A percentile compares a stretch with the other conserved stretches of the same genome.
Conservation (phyloP, 1,140 invertebrate genomes). For the Pogonomyrmex barbatus region DNA sequence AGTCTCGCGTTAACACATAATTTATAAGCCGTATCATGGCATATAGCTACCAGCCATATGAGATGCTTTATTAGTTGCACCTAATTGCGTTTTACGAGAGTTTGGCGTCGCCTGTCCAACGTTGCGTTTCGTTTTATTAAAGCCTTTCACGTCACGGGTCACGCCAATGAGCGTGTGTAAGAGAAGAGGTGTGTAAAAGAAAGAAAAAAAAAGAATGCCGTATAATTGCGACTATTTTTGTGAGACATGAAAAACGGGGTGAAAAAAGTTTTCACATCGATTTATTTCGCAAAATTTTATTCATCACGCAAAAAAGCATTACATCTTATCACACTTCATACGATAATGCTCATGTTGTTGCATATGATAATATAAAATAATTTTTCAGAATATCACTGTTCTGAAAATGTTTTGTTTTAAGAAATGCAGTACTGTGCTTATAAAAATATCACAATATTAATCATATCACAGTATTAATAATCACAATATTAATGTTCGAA, state of each 20-base stretch:
- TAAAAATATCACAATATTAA: background rate
- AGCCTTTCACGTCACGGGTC: background rate
- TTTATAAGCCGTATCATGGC: background rate
- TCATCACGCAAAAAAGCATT: background rate
- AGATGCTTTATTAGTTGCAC: constrained; percentile 11
- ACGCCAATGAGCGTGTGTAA: background rate
- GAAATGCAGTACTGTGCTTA: background rate
- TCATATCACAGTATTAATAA: background rate
- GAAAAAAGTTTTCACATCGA: constrained; percentile 21
- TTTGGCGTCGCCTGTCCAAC: constrained; percentile 7
- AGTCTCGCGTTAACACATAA: constrained; percentile 28
- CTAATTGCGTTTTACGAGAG: constrained; percentile 28
- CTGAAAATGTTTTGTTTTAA: background rate
- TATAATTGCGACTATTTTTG: constrained; percentile 1
- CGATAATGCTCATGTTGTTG: background rate
- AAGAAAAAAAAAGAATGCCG: background rate
- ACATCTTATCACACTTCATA: constrained; percentile 6
- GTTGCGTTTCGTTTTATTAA: background rate
- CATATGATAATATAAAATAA: background rate
- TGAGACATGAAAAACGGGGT: background rate
- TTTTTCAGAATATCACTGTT: background rate
- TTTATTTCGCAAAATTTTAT: background rate
- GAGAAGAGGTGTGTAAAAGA: too few relatives aligned
- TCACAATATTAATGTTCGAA: background rate
- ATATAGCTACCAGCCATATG: background rate